Evolutionary conservation across 1,140 invertebrate genomes (phyloP).

Genomic region (Pygmarrhopalites habei): DNA sequence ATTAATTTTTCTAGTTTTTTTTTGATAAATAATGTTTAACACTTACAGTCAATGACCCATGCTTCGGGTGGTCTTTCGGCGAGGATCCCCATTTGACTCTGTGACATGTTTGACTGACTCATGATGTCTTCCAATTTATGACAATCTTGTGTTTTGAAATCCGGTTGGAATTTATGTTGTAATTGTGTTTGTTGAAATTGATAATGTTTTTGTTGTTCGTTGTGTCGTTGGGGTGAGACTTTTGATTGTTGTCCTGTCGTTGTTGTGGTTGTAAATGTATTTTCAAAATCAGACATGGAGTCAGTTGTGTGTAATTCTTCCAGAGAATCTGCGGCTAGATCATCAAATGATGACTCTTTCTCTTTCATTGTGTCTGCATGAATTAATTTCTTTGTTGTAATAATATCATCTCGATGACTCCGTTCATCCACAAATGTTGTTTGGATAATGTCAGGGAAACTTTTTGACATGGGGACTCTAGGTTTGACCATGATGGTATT

Average conservation of each 20-base stretch:
- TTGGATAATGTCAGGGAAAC: constrained; percentile 37
- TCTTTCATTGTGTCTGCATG: not conserved
- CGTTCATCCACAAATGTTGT: constrained; percentile 13
- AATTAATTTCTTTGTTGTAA: not conserved
- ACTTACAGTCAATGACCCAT: constrained; percentile 37
- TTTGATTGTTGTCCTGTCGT: not conserved
- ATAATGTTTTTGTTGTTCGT: not conserved
- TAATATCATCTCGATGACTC: too few relatives aligned
- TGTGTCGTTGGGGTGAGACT: not conserved
- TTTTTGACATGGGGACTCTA: constrained; percentile 34
- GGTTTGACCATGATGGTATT: constrained; percentile 5
- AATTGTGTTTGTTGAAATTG: too few relatives aligned
- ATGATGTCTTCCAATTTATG: constrained; percentile 5
- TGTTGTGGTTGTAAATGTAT: not conserved
- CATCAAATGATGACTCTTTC: not conserved
- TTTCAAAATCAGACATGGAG: not conserved
- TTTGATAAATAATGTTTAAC: too few relatives aligned
- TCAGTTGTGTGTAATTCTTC: constrained; percentile 19
- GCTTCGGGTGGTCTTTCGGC: constrained; percentile 35
- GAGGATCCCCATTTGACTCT: constrained; percentile 24
- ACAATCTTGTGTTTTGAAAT: too few relatives aligned
- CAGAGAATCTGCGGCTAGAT: constrained; percentile 30
- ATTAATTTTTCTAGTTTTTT: too few relatives aligned
- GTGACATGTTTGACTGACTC: not conserved
- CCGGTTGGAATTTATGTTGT: too few relatives aligned